Evolutionary conservation across 2,888 invertebrate species (phyloP), one percentile per base, ranked within the genome.

Genomic region (Operophtera brumata): DNA sequence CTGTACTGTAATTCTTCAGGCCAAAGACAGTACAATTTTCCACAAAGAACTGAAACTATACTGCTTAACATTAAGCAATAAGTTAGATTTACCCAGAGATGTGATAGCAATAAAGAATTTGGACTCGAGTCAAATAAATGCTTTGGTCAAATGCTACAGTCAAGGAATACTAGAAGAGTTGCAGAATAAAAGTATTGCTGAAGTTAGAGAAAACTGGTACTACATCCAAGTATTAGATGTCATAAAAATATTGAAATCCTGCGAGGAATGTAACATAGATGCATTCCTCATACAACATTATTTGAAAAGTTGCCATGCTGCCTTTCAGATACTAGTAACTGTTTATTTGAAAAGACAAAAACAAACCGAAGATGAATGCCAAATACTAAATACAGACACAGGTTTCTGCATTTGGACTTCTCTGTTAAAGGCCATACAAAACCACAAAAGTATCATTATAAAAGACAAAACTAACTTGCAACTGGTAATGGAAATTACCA

Each of bases 71-170:
- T 59, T 84, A 44, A 80, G 77, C 57, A 69, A 68, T 52, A 62
- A 61, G 35, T 40, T 86, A 7, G 66, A 77, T 10, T 70, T 84
- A 20, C 70, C 82, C 13, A 65, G 65, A 60, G 68, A 80, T 35
- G 47, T 82, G 25, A 60, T 82, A 36, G 68, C 73, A 42, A 62
- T 88, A 48, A 68, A 74, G 39, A 76, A 75, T 48, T 74, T 77
- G 65, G 74, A 78, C 69, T 65, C 70, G 6, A 60, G 34, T 60
- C 80, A 86, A 71, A 82, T 86, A 60, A 73, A 82, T 57, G 67
- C 69, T 43, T 32, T 88, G 25, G 59, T 65, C 41, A 66, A 78
- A 12, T 77, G 59, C 56, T 86, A 80, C 57, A 69, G 66, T 48
- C 57, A 69, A 51, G 67, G 82, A 30, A 79, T 88, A 54, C 10